phyloP scores from a whole-genome alignment of 2,113 vertebrate species.

The Tilapia sparmanii region DNA sequence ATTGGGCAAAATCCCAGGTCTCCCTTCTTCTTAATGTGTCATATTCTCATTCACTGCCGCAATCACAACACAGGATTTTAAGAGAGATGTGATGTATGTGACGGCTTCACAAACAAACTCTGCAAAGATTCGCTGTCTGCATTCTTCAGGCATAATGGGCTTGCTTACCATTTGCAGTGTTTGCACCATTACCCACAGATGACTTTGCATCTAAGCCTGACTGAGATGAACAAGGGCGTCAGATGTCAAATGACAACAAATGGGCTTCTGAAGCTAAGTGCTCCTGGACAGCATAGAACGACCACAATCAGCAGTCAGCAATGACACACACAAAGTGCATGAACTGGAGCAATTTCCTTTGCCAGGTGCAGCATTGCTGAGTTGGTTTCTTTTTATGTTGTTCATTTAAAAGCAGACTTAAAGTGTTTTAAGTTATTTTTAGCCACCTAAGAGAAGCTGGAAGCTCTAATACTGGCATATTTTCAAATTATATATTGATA shows the following conservation, averaged over 20 bases:
- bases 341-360: not conserved
- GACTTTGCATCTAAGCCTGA: slow-evolving; percentile 29
- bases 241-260: slow-evolving; percentile 5
- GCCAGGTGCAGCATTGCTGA: not conserved
- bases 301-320: not conserved
- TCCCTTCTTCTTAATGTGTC: not conserved
- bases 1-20: slow-evolving; percentile 10
- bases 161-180: not conserved
- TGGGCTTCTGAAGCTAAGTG: not conserved
- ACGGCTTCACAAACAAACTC: not conserved
- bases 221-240: slow-evolving; percentile 19
- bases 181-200: slow-evolving; percentile 34
- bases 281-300: not conserved
- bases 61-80: not conserved
- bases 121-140: not conserved
- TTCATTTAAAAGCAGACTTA: not conserved
- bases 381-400: not conserved
- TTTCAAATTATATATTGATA: not conserved
- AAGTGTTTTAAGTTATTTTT: not conserved
- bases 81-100: not conserved
- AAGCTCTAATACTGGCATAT: not conserved
- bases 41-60: not conserved
- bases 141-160: not conserved
- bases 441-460: not conserved
- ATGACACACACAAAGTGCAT: not conserved